These are phyloP conservation scores for Mastomys coucha DNA, from an alignment of 2,113 vertebrate genomes.

Conservation along the genomic window DNA sequence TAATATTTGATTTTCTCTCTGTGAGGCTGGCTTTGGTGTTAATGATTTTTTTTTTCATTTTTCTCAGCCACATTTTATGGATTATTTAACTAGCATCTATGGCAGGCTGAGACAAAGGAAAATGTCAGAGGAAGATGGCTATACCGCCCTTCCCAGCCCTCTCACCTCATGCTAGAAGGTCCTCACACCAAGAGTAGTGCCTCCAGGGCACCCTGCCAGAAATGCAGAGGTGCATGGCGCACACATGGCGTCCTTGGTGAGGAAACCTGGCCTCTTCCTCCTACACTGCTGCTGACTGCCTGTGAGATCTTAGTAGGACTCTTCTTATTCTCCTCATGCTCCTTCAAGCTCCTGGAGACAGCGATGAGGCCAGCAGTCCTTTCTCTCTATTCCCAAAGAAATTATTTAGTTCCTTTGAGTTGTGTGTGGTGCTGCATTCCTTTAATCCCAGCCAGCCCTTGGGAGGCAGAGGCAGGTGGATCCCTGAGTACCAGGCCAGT, in stretches of 20 bases:
- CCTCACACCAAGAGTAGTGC: accelerated
- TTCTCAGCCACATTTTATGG: not conserved
- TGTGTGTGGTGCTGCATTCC: not conserved
- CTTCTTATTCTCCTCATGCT: not conserved
- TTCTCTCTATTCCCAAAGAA: not conserved
- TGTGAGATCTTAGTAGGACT: not conserved
- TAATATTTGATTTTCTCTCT: conserved; percentile 54
- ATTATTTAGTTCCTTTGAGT: conserved; percentile 1
- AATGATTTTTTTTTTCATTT: conserved; percentile 43
- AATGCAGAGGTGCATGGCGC: not conserved
- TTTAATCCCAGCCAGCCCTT: not conserved
- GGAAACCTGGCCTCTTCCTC: not conserved
- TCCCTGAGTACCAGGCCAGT: not conserved
- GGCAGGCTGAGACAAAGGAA: not conserved
- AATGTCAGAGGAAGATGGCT: not conserved
- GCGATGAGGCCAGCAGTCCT: not conserved
- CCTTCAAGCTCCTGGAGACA: not conserved
- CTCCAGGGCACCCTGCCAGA: not conserved
- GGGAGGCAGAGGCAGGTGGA: not conserved
- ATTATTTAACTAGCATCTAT: conserved; percentile 31
- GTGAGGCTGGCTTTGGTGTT: not conserved
- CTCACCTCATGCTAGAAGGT: accelerated
- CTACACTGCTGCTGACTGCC: not conserved
- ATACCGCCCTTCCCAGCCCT: accelerated
- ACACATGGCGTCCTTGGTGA: too few species aligned